phyloP scores from a whole-genome alignment of 2,888 invertebrate species.

The Parnassius apollo region DNA sequence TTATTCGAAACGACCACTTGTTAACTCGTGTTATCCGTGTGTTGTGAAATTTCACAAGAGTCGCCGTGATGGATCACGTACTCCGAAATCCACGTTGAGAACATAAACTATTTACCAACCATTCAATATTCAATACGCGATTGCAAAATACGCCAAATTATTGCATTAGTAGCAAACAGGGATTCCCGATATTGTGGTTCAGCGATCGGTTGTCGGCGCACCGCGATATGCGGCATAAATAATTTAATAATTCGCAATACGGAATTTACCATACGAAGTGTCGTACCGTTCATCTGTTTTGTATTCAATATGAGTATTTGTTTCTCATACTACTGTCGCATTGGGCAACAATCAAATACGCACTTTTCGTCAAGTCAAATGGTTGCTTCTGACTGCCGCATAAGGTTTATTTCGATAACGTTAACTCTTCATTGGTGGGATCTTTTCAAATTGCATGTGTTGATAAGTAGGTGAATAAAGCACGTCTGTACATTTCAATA shows the following conservation, averaged over 20 bases:
- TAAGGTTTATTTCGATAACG: conserved; percentile 58
- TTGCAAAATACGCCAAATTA: conserved; percentile 82
- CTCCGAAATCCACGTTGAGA: conserved; percentile 74
- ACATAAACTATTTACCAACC: conserved; percentile 80
- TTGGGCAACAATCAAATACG: conserved; percentile 67
- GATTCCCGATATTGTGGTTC: conserved; percentile 81
- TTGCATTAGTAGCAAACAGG: conserved; percentile 80
- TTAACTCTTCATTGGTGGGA: conserved; percentile 50
- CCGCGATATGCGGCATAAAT: conserved; percentile 79
- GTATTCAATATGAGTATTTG: conserved; percentile 81
- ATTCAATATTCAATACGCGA: conserved; percentile 80
- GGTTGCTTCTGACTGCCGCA: conserved; percentile 48
- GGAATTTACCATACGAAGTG: conserved; percentile 78
- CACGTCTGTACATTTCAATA: conserved; percentile 81
- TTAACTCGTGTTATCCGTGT: conserved; percentile 69
- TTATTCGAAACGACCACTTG: conserved; percentile 70
- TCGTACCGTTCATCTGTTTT: conserved; percentile 77
- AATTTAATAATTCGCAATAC: conserved; percentile 82
- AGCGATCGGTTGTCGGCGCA: conserved; percentile 70
- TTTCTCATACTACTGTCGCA: conserved; percentile 79
- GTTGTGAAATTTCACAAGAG: conserved; percentile 72
- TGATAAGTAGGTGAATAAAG: conserved; percentile 81
- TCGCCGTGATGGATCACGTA: conserved; percentile 69
- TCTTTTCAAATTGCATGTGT: conserved; percentile 74
- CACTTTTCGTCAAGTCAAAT: conserved; percentile 57